phyloP scores from a whole-genome alignment of 2,797 vertebrate species.

The Moxostoma hubbsi region DNA sequence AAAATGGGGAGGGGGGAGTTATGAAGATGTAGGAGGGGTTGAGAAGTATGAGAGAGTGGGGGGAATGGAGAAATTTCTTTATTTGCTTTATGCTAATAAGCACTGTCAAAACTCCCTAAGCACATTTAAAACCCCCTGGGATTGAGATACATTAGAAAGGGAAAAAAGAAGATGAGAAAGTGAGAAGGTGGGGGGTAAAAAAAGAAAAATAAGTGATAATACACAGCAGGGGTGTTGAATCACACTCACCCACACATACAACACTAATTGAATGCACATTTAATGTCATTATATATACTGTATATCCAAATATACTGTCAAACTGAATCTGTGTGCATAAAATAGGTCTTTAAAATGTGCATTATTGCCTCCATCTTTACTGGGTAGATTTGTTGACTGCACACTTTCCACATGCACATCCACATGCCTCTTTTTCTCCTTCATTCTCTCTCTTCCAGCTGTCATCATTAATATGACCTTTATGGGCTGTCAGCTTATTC shows the following conservation, averaged over 20 bases:
- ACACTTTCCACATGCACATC: slow-evolving; percentile 10
- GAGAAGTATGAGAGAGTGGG: background rate
- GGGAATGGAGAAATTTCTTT: slow-evolving; percentile 15
- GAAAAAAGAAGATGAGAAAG: background rate
- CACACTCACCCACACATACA: slow-evolving; percentile 2
- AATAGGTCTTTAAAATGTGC: background rate
- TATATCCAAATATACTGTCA: background rate
- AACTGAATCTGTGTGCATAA: background rate
- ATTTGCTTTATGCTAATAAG: slow-evolving; percentile 25
- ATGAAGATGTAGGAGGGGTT: slow-evolving; percentile 3
- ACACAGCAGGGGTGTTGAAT: slow-evolving; percentile 9
- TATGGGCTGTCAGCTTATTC: slow-evolving; percentile 69
- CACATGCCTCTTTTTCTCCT: slow-evolving; percentile 32
- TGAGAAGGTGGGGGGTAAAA: slow-evolving; percentile 16
- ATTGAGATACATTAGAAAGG: background rate
- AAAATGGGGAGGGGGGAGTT: background rate
- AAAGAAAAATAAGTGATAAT: slow-evolving; percentile 14
- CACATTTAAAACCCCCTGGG: slow-evolving; percentile 6
- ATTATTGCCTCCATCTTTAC: background rate
- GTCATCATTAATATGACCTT: slow-evolving; percentile 75
- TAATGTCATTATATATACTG: background rate
- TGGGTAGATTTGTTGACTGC: slow-evolving; percentile 1
- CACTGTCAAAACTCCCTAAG: slow-evolving; percentile 13
- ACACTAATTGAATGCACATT: slow-evolving; percentile 12
- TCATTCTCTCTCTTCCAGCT: slow-evolving; percentile 44